Conservation (phyloP, 2,113 vertebrate genomes). For the Neogobius melanostomus region DNA sequence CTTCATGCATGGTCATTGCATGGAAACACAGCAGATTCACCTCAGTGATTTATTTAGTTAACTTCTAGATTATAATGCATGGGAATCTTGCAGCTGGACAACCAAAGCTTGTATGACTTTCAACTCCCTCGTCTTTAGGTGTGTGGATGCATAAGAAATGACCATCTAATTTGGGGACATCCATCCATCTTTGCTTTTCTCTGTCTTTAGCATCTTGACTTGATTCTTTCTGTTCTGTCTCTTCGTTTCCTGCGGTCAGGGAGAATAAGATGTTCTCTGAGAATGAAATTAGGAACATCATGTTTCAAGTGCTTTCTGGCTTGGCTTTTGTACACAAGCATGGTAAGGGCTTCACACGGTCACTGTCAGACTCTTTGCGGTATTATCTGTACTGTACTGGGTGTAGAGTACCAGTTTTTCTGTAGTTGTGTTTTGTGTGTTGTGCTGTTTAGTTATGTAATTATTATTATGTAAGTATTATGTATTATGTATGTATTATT, state of each 20-base stretch:
- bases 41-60: no score
- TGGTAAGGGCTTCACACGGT: conserved; percentile 62
- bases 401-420: background rate
- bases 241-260: conserved; percentile 51
- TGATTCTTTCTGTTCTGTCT: conserved; percentile 30
- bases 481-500: background rate
- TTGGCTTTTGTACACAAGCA: conserved; percentile 81
- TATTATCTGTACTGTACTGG: conserved; percentile 13
- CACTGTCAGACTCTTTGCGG: conserved; percentile 1
- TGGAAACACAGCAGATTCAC: conserved; percentile 53
- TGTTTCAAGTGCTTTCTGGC: conserved; percentile 74
- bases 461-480: no score
- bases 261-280: conserved; percentile 80
- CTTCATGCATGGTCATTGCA: conserved; percentile 21
- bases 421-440: background rate
- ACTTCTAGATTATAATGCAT: background rate
- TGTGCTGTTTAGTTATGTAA: background rate
- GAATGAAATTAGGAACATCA: conserved; percentile 81
- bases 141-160: conserved; percentile 34
- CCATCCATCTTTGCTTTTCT: conserved; percentile 47
- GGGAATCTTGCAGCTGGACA: conserved; percentile 39
- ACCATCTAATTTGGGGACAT: conserved; percentile 1
- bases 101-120: conserved; percentile 24
- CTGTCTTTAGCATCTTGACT: conserved; percentile 34
- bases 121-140: conserved; percentile 31